These are phyloP conservation scores for Camponotus floridanus DNA, from an alignment of 1,140 invertebrate species.

Conservation along the genomic window DNA sequence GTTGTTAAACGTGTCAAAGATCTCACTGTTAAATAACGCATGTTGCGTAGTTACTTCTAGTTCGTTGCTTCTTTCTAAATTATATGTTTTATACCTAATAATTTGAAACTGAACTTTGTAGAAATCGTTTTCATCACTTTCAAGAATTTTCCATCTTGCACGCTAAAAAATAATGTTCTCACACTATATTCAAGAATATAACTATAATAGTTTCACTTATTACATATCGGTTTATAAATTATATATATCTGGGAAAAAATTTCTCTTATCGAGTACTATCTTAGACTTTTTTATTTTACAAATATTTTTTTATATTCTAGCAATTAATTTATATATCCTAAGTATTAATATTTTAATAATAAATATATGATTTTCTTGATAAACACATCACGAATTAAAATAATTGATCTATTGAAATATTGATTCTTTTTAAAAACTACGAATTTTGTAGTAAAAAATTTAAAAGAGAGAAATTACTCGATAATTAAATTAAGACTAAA, in stretches of 20 bases:
- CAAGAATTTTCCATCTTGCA: background rate
- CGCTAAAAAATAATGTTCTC: conserved; percentile 8
- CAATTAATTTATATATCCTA: too few species aligned
- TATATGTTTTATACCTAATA: background rate
- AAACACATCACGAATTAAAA: too few species aligned
- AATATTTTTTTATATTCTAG: background rate
- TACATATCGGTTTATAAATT: background rate
- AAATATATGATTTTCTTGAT: too few species aligned
- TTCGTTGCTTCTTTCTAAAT: conserved; percentile 29
- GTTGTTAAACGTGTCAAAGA: conserved; percentile 15
- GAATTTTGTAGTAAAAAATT: background rate
- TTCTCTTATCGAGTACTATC: background rate
- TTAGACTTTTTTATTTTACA: background rate
- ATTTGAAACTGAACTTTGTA: conserved; percentile 2
- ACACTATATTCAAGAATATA: background rate
- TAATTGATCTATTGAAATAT: too few species aligned
- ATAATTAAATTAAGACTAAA: background rate
- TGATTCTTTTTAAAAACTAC: background rate
- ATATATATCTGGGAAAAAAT: background rate
- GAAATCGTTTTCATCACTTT: conserved; percentile 19
- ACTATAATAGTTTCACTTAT: background rate
- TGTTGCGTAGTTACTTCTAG: background rate
- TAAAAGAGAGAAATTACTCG: background rate
- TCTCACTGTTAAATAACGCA: conserved; percentile 11
- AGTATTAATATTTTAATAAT: too few species aligned